Base-by-base conservation (phyloP, 2,113 vertebrate genomes). In the Cromileptes altivelis region DNA sequence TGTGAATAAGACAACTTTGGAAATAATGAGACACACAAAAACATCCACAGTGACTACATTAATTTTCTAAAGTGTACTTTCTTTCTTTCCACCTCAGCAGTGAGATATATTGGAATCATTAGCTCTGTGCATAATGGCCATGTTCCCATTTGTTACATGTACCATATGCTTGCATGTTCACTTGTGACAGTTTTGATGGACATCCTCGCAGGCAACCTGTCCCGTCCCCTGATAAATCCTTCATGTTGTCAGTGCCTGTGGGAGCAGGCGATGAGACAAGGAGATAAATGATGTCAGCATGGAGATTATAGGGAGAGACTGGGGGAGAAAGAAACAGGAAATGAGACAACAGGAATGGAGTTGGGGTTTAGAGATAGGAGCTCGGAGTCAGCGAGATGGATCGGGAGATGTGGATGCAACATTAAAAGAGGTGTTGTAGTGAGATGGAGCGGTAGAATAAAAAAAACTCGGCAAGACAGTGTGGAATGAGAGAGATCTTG, bases 291-390 rank as follows among this genome's bases (percentile, higher is more conserved):
- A 85, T 69, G 57, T 69, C 61, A 81, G 57, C 55, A 75, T 58
- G 52, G 57, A 89, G 85, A 85, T 87, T 83, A 86, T 56, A 75
- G 33, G 17, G 27, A 30, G 49, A 61, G 53, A 65, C 33, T 25
- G 23, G 18, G 42, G 21, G 27, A 33, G 74, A 23, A 30, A 79
- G 47, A 84, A 56, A 67, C 82, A 85, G 88, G 72, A 90, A 90
- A 91, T 72, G 75, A 85, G 77, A 84, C 61, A 81, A 75, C 40
- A 70, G 75, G 58, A 82, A 85, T 58, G 67, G 75, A 70, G 50
- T 18, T 60, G 45, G 63, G 57, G 23, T 67, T 78, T 17, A 65
- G 74, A 86, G 69, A 74, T 70, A 18, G 67, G 19, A 58, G 71
- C 18, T 19, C 65, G 37, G 45, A 37, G 40, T 56, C 56, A 67